phyloP scores from a whole-genome alignment of 2,888 invertebrate species.

The Cerastis rubricosa region DNA sequence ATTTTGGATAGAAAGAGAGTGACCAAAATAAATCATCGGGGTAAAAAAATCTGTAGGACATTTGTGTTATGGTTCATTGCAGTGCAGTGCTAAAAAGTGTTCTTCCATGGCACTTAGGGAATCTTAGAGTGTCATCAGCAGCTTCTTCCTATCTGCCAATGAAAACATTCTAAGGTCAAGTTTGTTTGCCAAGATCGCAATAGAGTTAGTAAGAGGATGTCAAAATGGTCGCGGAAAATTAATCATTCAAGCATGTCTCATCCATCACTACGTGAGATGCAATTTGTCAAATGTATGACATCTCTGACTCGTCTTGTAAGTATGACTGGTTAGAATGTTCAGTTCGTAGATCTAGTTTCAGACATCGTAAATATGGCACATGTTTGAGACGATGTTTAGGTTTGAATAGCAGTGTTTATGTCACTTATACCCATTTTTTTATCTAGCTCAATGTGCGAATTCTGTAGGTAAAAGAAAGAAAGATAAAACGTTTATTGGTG shows the following conservation, averaged over 20 bases:
- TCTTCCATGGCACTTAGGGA: too few relatives aligned
- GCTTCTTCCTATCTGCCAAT: neutral
- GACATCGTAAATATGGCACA: neutral
- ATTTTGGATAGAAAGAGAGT: too few relatives aligned
- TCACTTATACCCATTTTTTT: neutral
- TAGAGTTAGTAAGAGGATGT: neutral
- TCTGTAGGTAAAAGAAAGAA: too few relatives aligned
- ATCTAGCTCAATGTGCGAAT: too few relatives aligned
- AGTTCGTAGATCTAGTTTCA: neutral
- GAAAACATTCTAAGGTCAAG: neutral
- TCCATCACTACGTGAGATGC: constrained; percentile 1
- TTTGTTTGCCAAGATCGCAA: neutral
- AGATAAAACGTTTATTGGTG: too few relatives aligned
- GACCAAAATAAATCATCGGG: too few relatives aligned
- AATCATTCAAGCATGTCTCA: neutral
- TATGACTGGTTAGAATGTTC: neutral
- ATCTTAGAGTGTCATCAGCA: neutral
- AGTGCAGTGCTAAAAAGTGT: too few relatives aligned
- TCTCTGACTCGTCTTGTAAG: neutral
- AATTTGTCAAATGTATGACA: constrained; percentile 1
- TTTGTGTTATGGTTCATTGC: too few relatives aligned
- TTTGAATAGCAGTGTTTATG: neutral
- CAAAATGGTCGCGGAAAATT: neutral
- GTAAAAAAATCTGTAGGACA: too few relatives aligned
- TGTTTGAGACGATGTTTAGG: neutral